Evolutionary conservation across 2,113 vertebrate genomes (phyloP).

Genomic region (Seriola dumerili): DNA sequence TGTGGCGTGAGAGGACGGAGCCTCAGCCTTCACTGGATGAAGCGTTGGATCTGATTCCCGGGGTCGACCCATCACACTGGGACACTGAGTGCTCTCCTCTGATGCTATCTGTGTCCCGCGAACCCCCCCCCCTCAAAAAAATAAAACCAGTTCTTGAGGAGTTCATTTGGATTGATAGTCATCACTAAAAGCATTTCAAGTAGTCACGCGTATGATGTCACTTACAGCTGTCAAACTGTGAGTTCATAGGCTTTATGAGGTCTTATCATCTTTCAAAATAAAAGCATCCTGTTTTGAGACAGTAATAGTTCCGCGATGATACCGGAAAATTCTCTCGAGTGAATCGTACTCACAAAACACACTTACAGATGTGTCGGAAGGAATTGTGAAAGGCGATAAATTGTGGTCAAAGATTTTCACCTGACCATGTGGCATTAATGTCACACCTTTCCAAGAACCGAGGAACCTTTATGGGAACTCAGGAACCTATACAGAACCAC

Average conservation of each 20-base stretch:
- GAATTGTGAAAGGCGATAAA: background rate
- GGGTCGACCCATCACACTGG: slow-evolving; percentile 10
- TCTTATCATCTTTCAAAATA: slow-evolving; percentile 23
- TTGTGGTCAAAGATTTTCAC: too few relatives aligned
- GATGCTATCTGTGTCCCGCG: slow-evolving; percentile 46
- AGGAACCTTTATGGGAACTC: background rate
- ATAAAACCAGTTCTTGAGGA: background rate
- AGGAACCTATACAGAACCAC: background rate
- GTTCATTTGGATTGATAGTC: slow-evolving; percentile 42
- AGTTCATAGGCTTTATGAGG: background rate
- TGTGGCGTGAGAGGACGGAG: slow-evolving; percentile 50
- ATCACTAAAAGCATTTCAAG: slow-evolving; percentile 61
- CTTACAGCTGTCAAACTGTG: slow-evolving; percentile 26
- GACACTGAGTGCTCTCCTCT: slow-evolving; percentile 38
- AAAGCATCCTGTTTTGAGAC: background rate
- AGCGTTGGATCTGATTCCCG: slow-evolving; percentile 27
- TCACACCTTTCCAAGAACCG: background rate
- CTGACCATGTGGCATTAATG: too few relatives aligned
- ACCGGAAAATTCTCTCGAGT: background rate
- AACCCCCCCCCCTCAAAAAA: background rate
- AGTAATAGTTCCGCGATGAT: background rate
- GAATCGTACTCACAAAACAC: background rate
- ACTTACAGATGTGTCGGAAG: too few relatives aligned
- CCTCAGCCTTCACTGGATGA: background rate
- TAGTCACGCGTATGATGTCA: slow-evolving; percentile 56